Conservation (phyloP, 2,797 vertebrate species). For the Gorsachius magnificus region DNA sequence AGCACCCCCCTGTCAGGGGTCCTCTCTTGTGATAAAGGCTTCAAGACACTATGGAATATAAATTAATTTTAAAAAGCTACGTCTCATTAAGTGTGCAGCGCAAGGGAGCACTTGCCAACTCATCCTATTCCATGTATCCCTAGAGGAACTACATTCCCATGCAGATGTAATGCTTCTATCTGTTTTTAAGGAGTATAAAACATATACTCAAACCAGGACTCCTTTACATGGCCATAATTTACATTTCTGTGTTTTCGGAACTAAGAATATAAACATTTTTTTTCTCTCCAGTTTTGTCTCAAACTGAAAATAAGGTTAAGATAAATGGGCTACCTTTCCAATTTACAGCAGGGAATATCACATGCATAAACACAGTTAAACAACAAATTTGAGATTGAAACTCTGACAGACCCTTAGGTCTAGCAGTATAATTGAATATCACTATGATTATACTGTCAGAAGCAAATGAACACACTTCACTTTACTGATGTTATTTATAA, state of each 20-base stretch:
- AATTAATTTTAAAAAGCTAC: background rate
- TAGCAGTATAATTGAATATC: background rate
- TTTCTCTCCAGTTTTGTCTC: background rate
- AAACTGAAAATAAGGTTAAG: background rate
- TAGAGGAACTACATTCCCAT: background rate
- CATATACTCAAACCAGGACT: background rate
- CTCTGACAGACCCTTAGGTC: background rate
- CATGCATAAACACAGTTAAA: background rate
- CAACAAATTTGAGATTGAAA: background rate
- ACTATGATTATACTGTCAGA: background rate
- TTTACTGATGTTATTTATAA: background rate
- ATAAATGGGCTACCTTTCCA: background rate
- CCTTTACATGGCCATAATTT: background rate
- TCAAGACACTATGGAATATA: background rate
- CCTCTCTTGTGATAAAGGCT: background rate
- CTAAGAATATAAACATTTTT: background rate
- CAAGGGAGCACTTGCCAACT: background rate
- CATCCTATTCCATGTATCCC: background rate
- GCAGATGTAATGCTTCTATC: background rate
- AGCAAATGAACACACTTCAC: conserved; percentile 18
- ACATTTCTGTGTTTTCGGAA: background rate
- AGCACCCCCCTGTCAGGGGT: background rate
- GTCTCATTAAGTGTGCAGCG: background rate
- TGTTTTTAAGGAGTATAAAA: background rate
- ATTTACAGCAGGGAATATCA: background rate